A percentile compares a stretch with the other conserved stretches of the same genome.
Conservation (phyloP, 2,888 invertebrate species). For the Saturnia japonica region DNA sequence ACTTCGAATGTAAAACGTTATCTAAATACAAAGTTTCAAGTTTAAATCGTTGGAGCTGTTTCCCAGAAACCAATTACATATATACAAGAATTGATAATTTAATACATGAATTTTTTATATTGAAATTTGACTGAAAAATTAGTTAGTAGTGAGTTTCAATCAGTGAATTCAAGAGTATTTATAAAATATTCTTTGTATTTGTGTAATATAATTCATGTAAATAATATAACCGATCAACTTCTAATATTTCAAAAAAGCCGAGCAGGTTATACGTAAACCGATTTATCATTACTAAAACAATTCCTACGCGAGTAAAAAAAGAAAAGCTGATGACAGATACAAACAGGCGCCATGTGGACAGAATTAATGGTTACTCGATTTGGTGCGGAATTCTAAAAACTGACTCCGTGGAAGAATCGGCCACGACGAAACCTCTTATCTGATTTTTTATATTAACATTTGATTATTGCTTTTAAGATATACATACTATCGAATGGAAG, state of each 20-base stretch:
- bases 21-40: too few relatives aligned
- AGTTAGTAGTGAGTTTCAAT: too few relatives aligned
- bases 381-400: conserved; percentile 6
- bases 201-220: too few relatives aligned
- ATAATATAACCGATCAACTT: neutral
- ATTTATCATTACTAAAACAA: conserved; percentile 22
- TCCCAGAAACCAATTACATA: too few relatives aligned
- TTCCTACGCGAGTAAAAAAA: neutral
- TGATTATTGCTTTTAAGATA: neutral
- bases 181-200: too few relatives aligned
- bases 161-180: too few relatives aligned
- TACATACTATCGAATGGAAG: neutral
- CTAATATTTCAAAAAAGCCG: neutral
- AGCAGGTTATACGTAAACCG: neutral
- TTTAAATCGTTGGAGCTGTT: too few relatives aligned
- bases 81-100: too few relatives aligned
- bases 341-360: conserved; percentile 6
- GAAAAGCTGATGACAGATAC: conserved; percentile 12
- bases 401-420: neutral
- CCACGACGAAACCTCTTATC: neutral
- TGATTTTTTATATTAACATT: neutral
- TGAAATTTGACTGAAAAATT: too few relatives aligned
- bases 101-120: too few relatives aligned
- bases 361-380: conserved; percentile 15
- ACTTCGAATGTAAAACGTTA: too few relatives aligned